phyloP scores from a whole-genome alignment of 2,797 vertebrate genomes.

The Rhinogobio ventralis region DNA sequence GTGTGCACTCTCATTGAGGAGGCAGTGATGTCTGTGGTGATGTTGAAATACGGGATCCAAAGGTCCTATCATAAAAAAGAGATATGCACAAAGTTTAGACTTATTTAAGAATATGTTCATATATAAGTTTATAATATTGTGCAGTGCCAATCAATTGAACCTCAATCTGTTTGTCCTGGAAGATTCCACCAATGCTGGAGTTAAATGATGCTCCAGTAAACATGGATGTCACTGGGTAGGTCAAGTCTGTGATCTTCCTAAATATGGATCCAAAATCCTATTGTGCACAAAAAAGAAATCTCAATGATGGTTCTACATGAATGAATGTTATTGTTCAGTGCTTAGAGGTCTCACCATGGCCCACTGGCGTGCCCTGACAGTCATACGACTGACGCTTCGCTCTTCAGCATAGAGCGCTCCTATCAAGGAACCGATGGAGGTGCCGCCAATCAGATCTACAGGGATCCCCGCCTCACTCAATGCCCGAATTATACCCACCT shows the following conservation, averaged over 20 bases:
- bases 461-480: conserved; percentile 89
- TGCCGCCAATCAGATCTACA: conserved; percentile 91
- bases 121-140: background rate
- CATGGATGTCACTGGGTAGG: conserved; percentile 94
- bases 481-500: conserved; percentile 89
- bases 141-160: conserved; percentile 63
- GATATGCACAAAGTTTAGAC: conserved; percentile 17
- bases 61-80: conserved; percentile 80
- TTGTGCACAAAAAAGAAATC: background rate
- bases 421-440: conserved; percentile 92
- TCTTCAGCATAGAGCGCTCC: conserved; percentile 92
- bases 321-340: background rate
- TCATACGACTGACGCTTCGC: conserved; percentile 86
- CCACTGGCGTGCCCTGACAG: conserved; percentile 90
- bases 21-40: conserved; percentile 94
- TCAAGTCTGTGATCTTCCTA: conserved; percentile 89
- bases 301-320: background rate
- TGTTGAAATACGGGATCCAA: conserved; percentile 92
- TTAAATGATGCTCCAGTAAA: conserved; percentile 93
- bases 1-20: conserved; percentile 92
- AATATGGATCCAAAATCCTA: conserved; percentile 89
- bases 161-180: conserved; percentile 92
- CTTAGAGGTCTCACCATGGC: conserved; percentile 82
- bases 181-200: conserved; percentile 82
- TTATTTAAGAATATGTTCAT: background rate